Evolutionary conservation across 1,140 invertebrate genomes (phyloP).

Genomic region (Ptiloglossa arizonensis): DNA sequence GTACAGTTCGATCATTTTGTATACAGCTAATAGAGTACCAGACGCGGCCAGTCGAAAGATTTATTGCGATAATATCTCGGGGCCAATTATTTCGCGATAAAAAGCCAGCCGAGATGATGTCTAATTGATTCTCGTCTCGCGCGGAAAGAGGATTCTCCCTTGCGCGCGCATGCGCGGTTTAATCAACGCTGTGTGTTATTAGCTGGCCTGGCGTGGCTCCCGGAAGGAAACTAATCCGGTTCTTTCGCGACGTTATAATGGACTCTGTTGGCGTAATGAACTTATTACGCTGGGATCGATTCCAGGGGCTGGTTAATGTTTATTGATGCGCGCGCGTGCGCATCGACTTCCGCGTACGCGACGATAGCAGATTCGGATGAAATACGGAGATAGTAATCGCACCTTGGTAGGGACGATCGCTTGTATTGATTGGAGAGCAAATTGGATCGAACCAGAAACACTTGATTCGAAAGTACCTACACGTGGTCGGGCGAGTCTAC

Average conservation of each 20-base stretch:
- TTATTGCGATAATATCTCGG: background rate
- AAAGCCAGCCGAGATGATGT: background rate
- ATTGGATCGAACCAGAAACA: no score
- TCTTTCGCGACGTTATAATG: background rate
- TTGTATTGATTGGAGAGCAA: no score
- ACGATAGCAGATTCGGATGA: no score
- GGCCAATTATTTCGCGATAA: background rate
- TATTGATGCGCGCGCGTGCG: no score
- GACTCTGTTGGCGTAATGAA: background rate
- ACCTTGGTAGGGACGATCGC: no score
- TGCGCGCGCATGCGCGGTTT: background rate
- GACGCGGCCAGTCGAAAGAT: no score
- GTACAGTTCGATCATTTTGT: no score
- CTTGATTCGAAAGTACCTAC: no score
- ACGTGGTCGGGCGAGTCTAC: no score
- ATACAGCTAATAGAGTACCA: background rate
- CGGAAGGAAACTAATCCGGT: background rate
- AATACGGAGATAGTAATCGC: no score
- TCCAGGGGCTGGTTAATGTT: background rate
- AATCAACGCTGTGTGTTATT: slow-evolving; percentile 2
- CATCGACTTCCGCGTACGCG: no score
- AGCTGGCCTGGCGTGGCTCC: background rate
- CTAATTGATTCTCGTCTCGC: background rate
- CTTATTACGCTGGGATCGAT: background rate
- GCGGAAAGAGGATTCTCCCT: background rate